These are phyloP conservation scores for Plagodis dolabraria DNA, from an alignment of 2,888 invertebrate genomes.

Conservation along the genomic window DNA sequence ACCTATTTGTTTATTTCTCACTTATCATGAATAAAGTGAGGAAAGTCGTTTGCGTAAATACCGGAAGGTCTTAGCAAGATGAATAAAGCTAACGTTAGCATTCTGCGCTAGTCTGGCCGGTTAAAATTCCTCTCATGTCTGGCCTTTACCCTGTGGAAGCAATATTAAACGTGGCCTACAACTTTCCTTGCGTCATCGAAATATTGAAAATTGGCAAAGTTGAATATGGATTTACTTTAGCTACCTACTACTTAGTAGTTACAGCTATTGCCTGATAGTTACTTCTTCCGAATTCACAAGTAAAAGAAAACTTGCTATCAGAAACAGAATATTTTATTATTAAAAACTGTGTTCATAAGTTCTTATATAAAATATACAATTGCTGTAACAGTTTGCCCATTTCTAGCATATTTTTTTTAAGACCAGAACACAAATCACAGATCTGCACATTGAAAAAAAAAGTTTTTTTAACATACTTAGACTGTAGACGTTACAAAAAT, in stretches of 20 bases:
- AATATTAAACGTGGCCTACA: background rate
- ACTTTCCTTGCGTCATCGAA: background rate
- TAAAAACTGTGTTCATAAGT: too few relatives aligned
- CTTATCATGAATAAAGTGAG: constrained; percentile 4
- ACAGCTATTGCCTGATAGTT: background rate
- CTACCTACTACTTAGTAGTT: background rate
- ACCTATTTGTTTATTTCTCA: background rate
- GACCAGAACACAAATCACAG: too few relatives aligned
- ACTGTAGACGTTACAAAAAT: too few relatives aligned
- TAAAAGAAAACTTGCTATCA: too few relatives aligned
- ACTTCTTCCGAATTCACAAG: background rate
- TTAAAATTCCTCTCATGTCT: constrained; percentile 8
- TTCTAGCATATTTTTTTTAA: too few relatives aligned
- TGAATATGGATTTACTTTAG: background rate
- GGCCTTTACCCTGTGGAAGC: constrained; percentile 12
- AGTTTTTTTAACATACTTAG: too few relatives aligned
- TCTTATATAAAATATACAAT: too few relatives aligned
- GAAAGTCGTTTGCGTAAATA: constrained; percentile 1
- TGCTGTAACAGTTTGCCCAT: too few relatives aligned
- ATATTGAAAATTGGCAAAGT: background rate
- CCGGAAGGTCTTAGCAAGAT: constrained; percentile 8
- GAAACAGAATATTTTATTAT: too few relatives aligned
- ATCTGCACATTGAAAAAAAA: too few relatives aligned
- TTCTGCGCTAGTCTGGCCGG: background rate
- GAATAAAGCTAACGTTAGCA: constrained; percentile 3